These are phyloP conservation scores for Amia ocellicauda DNA, from an alignment of 2,113 vertebrate genomes.

Conservation along the genomic window DNA sequence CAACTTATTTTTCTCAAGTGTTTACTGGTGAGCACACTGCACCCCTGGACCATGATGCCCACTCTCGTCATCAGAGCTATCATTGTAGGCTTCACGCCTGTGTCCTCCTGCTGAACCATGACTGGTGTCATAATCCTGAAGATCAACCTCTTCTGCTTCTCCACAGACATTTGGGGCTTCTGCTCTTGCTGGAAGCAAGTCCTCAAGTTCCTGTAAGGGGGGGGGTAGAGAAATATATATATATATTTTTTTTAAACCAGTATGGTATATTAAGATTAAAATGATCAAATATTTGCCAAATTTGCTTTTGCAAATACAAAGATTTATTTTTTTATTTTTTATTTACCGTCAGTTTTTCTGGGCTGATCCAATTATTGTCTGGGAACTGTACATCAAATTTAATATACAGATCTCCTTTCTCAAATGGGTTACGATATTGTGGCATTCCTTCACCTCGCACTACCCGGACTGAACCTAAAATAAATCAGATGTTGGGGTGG, in stretches of 20 bases:
- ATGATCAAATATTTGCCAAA: too few relatives aligned
- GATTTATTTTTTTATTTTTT: too few relatives aligned
- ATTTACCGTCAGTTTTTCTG: conserved; percentile 95
- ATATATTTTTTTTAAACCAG: too few relatives aligned
- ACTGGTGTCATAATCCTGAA: conserved; percentile 89
- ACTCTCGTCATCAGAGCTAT: conserved; percentile 95
- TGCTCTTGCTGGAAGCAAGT: conserved; percentile 89
- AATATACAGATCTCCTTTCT: conserved; percentile 95
- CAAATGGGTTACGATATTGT: conserved; percentile 96
- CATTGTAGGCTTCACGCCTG: conserved; percentile 91
- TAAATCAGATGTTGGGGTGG: not conserved
- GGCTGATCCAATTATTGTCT: conserved; percentile 96
- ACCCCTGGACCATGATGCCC: conserved; percentile 94
- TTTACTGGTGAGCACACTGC: conserved; percentile 95
- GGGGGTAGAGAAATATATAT: conserved; percentile 11
- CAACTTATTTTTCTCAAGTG: conserved; percentile 46
- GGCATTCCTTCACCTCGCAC: conserved; percentile 96
- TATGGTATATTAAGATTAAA: too few relatives aligned
- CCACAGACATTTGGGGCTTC: conserved; percentile 81
- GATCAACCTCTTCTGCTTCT: conserved; percentile 92
- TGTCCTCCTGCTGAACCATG: conserved; percentile 82
- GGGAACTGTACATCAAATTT: conserved; percentile 98
- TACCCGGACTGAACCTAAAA: conserved; percentile 81
- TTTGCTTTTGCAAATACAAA: too few relatives aligned
- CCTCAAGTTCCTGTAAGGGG: conserved; percentile 84